Conservation (phyloP, 2,888 invertebrate species). For the Polyploca ridens region DNA sequence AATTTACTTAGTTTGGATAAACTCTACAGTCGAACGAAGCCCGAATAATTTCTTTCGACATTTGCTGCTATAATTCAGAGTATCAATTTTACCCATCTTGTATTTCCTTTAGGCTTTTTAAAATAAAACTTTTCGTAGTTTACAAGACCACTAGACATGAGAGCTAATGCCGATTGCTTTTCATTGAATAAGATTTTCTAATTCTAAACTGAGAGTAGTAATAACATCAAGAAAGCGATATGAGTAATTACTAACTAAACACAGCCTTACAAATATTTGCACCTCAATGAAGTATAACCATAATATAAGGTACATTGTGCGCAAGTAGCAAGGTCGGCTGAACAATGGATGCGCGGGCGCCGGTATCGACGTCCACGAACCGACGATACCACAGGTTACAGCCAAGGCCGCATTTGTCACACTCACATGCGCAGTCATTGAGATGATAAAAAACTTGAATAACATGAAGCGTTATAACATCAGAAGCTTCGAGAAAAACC, state of each 20-base stretch:
- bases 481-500: neutral
- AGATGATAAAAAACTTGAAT: too few species aligned
- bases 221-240: too few species aligned
- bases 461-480: neutral
- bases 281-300: neutral
- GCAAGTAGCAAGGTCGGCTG: constrained; percentile 40
- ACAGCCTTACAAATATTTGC: neutral
- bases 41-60: neutral
- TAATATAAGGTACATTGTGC: neutral
- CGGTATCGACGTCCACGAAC: constrained; percentile 17
- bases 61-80: neutral
- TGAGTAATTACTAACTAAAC: neutral
- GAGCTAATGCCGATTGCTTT: too few species aligned
- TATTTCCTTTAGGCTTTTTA: too few species aligned
- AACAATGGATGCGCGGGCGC: constrained; percentile 48
- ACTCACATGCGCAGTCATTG: neutral
- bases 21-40: neutral
- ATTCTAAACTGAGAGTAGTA: too few species aligned
- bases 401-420: constrained; percentile 7
- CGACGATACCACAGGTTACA: neutral
- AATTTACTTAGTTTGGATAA: constrained; percentile 5
- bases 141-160: too few species aligned
- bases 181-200: too few species aligned
- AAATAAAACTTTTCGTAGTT: too few species aligned
- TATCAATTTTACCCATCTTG: too few species aligned